A percentile compares a stretch with the other conserved stretches of the same genome.
These are phyloP conservation scores for Pristionchus japonicus DNA, from an alignment of 2,888 invertebrate species.

Conservation along the genomic window DNA sequence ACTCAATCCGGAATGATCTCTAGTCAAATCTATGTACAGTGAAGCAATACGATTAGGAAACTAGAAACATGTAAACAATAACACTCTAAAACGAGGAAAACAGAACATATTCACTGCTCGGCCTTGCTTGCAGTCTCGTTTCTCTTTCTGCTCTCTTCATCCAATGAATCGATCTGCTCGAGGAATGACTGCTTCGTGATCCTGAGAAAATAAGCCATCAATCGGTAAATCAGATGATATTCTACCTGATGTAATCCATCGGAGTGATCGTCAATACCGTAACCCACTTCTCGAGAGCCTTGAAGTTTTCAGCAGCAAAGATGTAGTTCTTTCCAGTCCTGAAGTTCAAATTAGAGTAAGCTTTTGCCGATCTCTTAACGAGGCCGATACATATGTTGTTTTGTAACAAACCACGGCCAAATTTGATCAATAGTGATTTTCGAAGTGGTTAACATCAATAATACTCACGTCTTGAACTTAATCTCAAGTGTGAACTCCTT, in stretches of 20 bases:
- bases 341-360: constrained; percentile 49
- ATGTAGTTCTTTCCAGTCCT: constrained; percentile 65
- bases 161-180: constrained; percentile 57
- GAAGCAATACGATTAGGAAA: background rate
- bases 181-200: constrained; percentile 69
- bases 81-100: background rate
- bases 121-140: background rate
- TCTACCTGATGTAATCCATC: constrained; percentile 68
- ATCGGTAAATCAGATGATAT: background rate
- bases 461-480: constrained; percentile 71
- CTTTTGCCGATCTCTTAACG: no score
- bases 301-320: constrained; percentile 68
- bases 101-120: background rate
- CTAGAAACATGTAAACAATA: background rate
- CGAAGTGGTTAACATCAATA: background rate
- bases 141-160: background rate
- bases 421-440: no score
- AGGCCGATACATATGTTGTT: no score
- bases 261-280: constrained; percentile 71
- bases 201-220: background rate
- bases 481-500: constrained; percentile 71
- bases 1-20: background rate
- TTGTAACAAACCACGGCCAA: no score
- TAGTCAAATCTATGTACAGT: constrained; percentile 12
- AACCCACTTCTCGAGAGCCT: constrained; percentile 71